phyloP scores from a whole-genome alignment of 1,140 invertebrate species.

The Galendromus occidentalis region DNA sequence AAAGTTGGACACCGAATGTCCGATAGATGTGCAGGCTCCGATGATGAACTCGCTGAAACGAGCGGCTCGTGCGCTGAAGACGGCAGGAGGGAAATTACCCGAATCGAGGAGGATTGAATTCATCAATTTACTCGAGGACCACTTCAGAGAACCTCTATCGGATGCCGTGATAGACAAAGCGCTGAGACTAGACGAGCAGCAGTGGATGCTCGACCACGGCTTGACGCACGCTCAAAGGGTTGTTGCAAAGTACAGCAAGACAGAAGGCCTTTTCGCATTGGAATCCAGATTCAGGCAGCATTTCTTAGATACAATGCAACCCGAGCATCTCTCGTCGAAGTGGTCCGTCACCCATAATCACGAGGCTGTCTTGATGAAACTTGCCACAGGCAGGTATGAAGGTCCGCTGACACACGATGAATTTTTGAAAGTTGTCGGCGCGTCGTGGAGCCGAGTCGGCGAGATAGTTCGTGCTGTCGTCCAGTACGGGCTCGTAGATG shows the following conservation, averaged over 20 bases:
- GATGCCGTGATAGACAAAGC: not conserved
- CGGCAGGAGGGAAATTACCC: not conserved
- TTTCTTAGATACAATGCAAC: slow-evolving; percentile 51
- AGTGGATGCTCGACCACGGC: slow-evolving; percentile 26
- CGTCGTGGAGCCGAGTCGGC: not conserved
- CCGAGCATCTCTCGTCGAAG: slow-evolving; percentile 43
- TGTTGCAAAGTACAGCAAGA: slow-evolving; percentile 36
- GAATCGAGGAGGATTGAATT: not conserved
- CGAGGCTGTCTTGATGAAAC: slow-evolving; percentile 10
- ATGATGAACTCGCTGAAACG: slow-evolving; percentile 24
- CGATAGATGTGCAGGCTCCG: slow-evolving; percentile 29
- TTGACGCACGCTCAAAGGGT: slow-evolving; percentile 43
- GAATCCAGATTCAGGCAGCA: slow-evolving; percentile 55
- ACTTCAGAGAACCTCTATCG: not conserved
- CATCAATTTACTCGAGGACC: not conserved
- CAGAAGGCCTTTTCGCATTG: slow-evolving; percentile 41
- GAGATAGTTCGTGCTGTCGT: not conserved
- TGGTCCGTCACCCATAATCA: slow-evolving; percentile 51
- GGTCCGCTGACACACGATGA: not conserved
- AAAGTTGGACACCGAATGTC: slow-evolving; percentile 40
- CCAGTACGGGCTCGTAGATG: not conserved
- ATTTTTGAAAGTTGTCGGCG: not conserved
- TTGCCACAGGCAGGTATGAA: not conserved
- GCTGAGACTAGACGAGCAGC: not conserved
- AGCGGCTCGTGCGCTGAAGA: slow-evolving; percentile 36